A percentile compares a stretch with the other conserved stretches of the same genome.
phyloP scores from a whole-genome alignment of 2,797 vertebrate species.

The Hybognathus amarus region DNA sequence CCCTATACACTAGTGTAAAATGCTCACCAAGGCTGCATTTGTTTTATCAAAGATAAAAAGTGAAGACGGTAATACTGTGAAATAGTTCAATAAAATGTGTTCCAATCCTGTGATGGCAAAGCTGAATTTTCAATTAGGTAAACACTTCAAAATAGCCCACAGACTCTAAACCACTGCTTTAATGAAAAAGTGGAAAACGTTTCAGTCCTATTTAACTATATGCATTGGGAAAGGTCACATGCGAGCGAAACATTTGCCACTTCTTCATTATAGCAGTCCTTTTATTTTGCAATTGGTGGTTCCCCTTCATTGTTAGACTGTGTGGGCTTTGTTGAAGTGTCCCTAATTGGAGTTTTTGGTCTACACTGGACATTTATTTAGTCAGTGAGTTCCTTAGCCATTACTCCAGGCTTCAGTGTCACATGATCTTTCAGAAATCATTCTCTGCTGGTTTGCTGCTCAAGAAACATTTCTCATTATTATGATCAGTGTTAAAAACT shows the following conservation, averaged over 20 bases:
- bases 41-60: neutral
- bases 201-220: neutral
- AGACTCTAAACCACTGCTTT: neutral
- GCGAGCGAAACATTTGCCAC: neutral
- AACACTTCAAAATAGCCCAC: neutral
- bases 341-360: neutral
- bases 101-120: no score
- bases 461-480: neutral
- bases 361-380: neutral
- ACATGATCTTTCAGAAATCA: neutral
- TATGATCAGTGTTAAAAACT: neutral
- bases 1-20: no score
- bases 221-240: neutral
- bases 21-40: neutral
- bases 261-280: neutral
- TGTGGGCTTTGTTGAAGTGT: neutral
- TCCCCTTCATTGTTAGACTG: neutral
- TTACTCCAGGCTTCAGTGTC: neutral
- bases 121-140: no score
- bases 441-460: neutral
- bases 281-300: neutral
- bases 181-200: neutral
- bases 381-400: neutral
- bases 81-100: no score
- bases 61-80: neutral